Evolutionary conservation across 2,797 vertebrate genomes (phyloP), one percentile per base, ranked within the genome.

Genomic region (Anolis apletophallus): DNA sequence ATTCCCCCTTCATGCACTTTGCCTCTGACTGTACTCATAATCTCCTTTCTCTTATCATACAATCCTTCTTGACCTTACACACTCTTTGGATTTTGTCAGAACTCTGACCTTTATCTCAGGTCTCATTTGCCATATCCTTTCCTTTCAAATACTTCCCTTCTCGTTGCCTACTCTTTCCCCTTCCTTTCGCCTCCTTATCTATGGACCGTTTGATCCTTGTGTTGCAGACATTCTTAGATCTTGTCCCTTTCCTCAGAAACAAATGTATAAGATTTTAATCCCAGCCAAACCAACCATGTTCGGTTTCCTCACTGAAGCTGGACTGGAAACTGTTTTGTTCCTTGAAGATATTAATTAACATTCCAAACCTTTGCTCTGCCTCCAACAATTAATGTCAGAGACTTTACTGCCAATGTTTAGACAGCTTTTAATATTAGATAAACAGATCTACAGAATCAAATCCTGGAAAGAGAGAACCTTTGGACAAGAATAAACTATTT

Each of bases 381-480:
- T 75, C 40, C 50, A 34, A 36, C 83, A 13, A 71, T 71, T 19
- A 34, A 26, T 83, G n/a, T n/a, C 8, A 54, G 21, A 67, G 61
- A 54, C 14, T 26, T 76, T 29, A n/a, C 46, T 76, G 17, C 76
- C 54, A 69, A 88, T 89, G 77, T 81, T 88, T 87, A 73, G 71
- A 50, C 46, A 85, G 73, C 52, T 79, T 91, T 90, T 84, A 87
- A 88, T 67, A 29, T 64, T 71, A 73, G 52, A 55, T 72, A 85
- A 82, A 64, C 61, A 64, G 10, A 64, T 64, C 61, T 64, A 11
- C 0, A 6, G 73, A 82, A 46, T 52, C 86, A 69, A 89, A 89
- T 46, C 55, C 59, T 91, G n/a, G 0, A 8, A 46, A 32, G n/a
- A 50, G 80, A 83, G 77, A 90, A 34, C 32, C 75, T 23, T 21